These are phyloP conservation scores for Microtus oregoni DNA, from an alignment of 2,113 vertebrate species.

Conservation along the genomic window DNA sequence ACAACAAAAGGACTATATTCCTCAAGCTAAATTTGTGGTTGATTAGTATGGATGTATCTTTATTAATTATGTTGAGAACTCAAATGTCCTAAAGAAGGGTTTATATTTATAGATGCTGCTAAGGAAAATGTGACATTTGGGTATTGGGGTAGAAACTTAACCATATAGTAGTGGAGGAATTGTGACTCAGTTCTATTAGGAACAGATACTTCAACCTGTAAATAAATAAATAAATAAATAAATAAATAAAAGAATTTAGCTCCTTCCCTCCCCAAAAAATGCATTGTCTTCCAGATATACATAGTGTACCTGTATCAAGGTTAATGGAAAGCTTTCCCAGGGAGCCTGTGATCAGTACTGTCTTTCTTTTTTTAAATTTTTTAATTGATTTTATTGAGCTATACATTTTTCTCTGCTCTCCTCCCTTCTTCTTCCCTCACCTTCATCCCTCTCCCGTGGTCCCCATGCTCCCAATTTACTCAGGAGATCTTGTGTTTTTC, in stretches of 20 bases:
- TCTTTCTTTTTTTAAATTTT: neutral
- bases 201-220: neutral
- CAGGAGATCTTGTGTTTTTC: too few species aligned
- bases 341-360: neutral
- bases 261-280: neutral
- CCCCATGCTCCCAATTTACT: too few species aligned
- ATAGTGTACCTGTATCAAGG: neutral
- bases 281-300: neutral
- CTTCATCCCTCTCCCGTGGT: too few species aligned
- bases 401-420: too few species aligned
- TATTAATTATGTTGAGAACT: neutral
- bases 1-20: conserved; percentile 11
- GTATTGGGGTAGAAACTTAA: neutral
- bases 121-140: conserved; percentile 24
- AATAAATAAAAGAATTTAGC: too few species aligned
- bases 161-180: too few species aligned
- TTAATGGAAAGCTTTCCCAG: neutral
- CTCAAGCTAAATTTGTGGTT: neutral
- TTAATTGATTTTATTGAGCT: too few species aligned
- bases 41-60: neutral
- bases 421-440: too few species aligned
- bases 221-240: neutral
- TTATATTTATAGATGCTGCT: neutral
- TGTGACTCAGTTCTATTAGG: neutral
- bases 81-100: neutral